A percentile compares a stretch with the other conserved stretches of the same genome.
Evolutionary conservation across 1,140 invertebrate genomes (phyloP).

Genomic region (Saccostrea echinata): DNA sequence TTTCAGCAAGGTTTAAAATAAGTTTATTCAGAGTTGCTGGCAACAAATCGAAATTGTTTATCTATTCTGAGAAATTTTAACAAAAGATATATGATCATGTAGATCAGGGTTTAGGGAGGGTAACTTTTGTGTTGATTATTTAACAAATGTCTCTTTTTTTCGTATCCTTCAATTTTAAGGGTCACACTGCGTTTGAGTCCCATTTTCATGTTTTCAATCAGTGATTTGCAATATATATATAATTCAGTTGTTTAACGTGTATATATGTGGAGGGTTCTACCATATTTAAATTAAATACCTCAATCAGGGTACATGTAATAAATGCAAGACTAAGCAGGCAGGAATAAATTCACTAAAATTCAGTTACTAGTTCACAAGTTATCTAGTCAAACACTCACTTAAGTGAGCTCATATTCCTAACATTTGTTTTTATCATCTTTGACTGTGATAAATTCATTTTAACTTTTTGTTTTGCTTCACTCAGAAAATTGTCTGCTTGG

Average conservation of each 20-base stretch:
- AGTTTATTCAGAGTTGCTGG: conserved; percentile 8
- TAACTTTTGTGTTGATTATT: neutral
- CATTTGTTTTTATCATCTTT: neutral
- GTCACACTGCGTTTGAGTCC: neutral
- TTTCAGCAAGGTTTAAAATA: neutral
- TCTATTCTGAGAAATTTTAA: neutral
- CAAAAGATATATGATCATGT: neutral
- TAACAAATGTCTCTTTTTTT: conserved; percentile 11
- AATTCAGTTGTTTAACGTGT: neutral
- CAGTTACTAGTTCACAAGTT: neutral
- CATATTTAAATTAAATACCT: conserved; percentile 31
- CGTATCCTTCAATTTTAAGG: neutral
- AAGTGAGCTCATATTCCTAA: neutral
- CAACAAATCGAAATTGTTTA: neutral
- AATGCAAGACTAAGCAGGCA: neutral
- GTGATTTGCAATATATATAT: conserved; percentile 25
- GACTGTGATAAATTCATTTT: conserved; percentile 20
- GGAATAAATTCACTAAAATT: neutral
- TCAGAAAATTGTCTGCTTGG: neutral
- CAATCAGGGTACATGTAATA: neutral
- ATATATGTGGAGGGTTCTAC: conserved; percentile 24
- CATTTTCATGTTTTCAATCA: conserved; percentile 33
- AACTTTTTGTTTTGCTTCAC: neutral
- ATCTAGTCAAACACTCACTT: neutral
- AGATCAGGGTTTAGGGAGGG: neutral